A percentile compares a stretch with the other conserved stretches of the same genome.
These are phyloP conservation scores for Alces alces DNA, from an alignment of 2,113 vertebrate species.

Conservation along the genomic window DNA sequence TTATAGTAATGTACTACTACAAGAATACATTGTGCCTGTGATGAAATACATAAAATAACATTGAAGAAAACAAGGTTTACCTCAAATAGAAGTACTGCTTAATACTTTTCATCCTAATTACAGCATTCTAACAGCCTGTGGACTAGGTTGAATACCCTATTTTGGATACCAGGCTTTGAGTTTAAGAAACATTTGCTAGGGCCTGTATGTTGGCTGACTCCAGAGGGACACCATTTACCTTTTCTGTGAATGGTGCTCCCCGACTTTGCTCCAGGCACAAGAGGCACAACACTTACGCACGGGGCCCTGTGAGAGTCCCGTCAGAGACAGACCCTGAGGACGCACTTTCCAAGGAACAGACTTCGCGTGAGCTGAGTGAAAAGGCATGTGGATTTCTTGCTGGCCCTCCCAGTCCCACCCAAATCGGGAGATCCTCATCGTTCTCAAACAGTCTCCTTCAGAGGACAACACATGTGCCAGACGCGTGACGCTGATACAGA, in stretches of 20 bases:
- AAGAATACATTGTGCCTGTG: neutral
- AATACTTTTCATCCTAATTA: neutral
- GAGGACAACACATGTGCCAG: too few species aligned
- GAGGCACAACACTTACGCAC: neutral
- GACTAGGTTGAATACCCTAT: neutral
- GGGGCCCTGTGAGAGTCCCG: neutral
- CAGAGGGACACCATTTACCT: neutral
- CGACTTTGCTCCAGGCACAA: neutral
- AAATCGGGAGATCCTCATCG: neutral
- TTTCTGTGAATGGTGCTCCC: neutral
- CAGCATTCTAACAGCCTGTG: neutral
- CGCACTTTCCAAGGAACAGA: neutral
- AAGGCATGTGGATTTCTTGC: neutral
- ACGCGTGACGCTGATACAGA: neutral
- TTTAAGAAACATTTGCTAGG: neutral
- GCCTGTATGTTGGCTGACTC: neutral
- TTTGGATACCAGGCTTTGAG: neutral
- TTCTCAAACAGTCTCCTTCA: too few species aligned
- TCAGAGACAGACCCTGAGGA: neutral
- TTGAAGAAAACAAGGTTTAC: neutral
- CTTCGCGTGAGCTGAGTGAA: neutral
- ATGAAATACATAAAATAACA: neutral
- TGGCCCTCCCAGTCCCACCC: neutral
- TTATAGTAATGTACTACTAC: neutral
- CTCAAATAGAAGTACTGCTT: neutral